Conservation (phyloP, 2,113 vertebrate species). For the Brevimyrus niger region DNA sequence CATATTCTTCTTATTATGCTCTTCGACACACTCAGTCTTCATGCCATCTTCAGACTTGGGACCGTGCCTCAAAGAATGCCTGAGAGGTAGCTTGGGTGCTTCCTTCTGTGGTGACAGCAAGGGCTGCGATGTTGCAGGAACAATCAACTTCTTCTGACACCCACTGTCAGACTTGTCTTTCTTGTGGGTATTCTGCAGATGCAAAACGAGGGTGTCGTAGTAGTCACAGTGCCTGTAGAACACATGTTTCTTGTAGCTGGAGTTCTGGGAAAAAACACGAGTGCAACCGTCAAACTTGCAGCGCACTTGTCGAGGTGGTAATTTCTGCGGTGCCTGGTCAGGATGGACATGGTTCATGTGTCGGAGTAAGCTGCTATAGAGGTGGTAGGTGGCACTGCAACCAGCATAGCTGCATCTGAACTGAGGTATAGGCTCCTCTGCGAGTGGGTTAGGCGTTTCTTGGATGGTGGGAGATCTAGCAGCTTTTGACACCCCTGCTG, state of each 20-base stretch:
- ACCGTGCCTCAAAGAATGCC: slow-evolving; percentile 27
- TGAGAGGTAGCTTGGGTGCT: slow-evolving; percentile 29
- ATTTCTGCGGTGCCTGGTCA: slow-evolving; percentile 36
- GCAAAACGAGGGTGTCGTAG: slow-evolving; percentile 67
- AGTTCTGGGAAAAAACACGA: slow-evolving; percentile 69
- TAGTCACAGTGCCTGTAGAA: slow-evolving; percentile 76
- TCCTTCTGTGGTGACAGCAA: slow-evolving; percentile 26
- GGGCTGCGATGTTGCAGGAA: slow-evolving; percentile 29
- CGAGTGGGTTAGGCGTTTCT: slow-evolving; percentile 36
- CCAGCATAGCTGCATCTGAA: slow-evolving; percentile 78
- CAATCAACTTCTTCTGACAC: slow-evolving; percentile 64
- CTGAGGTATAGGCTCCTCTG: slow-evolving; percentile 61
- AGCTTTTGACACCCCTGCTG: background rate
- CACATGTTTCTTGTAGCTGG: slow-evolving; percentile 75
- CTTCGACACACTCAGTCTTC: slow-evolving; percentile 22
- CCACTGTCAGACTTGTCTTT: slow-evolving; percentile 51
- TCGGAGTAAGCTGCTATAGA: slow-evolving; percentile 77
- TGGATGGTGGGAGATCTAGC: slow-evolving; percentile 16
- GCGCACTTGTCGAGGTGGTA: slow-evolving; percentile 53
- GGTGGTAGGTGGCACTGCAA: slow-evolving; percentile 76
- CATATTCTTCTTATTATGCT: background rate
- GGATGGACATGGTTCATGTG: slow-evolving; percentile 61
- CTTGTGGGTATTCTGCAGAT: slow-evolving; percentile 62
- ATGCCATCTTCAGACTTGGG: slow-evolving; percentile 19
- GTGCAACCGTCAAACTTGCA: slow-evolving; percentile 81